Conservation (phyloP, 2,797 vertebrate genomes). For the Enteromius thamalakanensis region DNA sequence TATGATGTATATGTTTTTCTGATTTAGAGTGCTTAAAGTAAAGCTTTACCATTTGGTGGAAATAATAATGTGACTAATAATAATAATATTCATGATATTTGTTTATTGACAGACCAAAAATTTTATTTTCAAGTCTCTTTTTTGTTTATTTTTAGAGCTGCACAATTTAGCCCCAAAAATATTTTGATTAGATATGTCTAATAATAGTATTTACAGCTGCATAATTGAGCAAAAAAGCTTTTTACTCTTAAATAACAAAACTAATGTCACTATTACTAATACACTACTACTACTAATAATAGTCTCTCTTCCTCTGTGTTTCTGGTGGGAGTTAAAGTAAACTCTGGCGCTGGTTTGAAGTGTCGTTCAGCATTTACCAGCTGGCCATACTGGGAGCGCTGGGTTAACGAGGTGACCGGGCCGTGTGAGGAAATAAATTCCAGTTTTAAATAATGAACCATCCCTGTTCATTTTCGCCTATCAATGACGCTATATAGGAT, state of each 20-base stretch:
- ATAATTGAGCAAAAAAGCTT: too few relatives aligned
- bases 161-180: too few relatives aligned
- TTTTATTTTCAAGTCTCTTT: background rate
- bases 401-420: conserved; percentile 74
- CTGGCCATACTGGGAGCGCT: conserved; percentile 74
- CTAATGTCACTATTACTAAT: background rate
- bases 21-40: background rate
- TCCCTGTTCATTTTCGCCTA: too few relatives aligned
- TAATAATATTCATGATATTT: background rate
- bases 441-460: too few relatives aligned
- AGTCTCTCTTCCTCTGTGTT: conserved; percentile 15
- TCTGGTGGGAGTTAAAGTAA: conserved; percentile 63
- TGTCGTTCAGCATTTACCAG: conserved; percentile 64
- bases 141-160: background rate
- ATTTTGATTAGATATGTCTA: too few relatives aligned
- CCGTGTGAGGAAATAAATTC: conserved; percentile 62
- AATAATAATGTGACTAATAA: background rate
- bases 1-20: background rate
- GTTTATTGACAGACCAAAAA: background rate
- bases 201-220: too few relatives aligned
- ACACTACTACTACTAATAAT: background rate
- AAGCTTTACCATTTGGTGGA: background rate
- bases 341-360: conserved; percentile 62
- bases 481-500: too few relatives aligned
- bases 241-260: background rate